Base-by-base conservation (phyloP, 2,113 vertebrate genomes). In the Sylvietta virens region DNA sequence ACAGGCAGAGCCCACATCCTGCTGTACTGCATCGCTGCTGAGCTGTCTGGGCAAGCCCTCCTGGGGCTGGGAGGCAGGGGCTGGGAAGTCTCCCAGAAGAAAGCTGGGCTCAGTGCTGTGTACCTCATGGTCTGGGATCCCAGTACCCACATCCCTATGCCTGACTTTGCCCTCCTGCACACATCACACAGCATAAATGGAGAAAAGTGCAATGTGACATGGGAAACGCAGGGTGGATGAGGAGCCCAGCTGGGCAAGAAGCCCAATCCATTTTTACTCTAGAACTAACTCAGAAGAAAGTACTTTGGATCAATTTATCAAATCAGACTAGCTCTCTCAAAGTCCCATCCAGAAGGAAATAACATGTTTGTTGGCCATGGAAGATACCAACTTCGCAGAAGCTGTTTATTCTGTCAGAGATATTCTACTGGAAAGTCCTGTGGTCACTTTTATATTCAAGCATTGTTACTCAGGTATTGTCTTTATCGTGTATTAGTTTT, bases 11-110 rank as follows among this genome's bases (percentile, higher is more conserved):
- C 17, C 50, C 64, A 18, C 26, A 16, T 7, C 9, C 27, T 27
- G 30, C 24, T 5, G 7, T 15, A 2, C 37, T 22, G 39, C 61
- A 18, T 26, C 0, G 0, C 56, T 78, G n/a, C 51, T 35, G 39
- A 50, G 57, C 47, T 71, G 53, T 37, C 71, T 39, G 16, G 40
- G 22, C 45, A 48, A 58, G 51, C 15, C 0, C 0, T 30, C 40
- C 50, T 30, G 58, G 26, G 6, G 28, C 42, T 60, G 21, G 60
- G 31, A 81, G 30, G 15, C n/a, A 48, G 60, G n/a, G 3, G 7
- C 44, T 72, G 30, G 54, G 61, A 56, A 45, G 20, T n/a, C 8
- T 22, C 24, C n/a, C 0, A 0, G 39, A 18, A 57, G 65, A 60
- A 70, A 72, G 26, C 62, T 31, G 58, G 4, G 20, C 5, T 5